Percentiles rank a stretch among this genome's conserved stretches.
phyloP scores from a whole-genome alignment of 2,113 vertebrate genomes.

The Melierax canorus region DNA sequence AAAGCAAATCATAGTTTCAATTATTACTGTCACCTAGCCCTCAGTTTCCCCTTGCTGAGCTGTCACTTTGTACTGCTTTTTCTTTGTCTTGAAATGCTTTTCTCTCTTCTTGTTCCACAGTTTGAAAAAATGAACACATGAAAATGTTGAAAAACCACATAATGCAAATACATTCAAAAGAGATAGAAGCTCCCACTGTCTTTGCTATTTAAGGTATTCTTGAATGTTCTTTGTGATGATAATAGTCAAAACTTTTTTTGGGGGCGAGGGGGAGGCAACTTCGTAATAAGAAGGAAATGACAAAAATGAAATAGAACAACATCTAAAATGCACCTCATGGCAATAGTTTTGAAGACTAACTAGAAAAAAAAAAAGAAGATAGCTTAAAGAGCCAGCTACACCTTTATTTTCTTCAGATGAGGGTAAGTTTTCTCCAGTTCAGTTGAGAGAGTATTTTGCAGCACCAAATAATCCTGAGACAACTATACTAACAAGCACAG shows the following conservation, averaged over 20 bases:
- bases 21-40: not conserved
- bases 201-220: not conserved
- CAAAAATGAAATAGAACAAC: not conserved
- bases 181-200: not conserved
- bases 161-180: slow-evolving; percentile 5
- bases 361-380: not conserved
- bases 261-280: no score
- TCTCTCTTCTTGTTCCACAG: not conserved
- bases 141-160: not conserved
- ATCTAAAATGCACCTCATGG: not conserved
- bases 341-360: not conserved
- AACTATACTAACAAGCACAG: not conserved
- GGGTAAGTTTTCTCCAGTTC: not conserved
- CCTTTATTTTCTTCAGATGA: not conserved
- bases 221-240: not conserved
- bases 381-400: not conserved
- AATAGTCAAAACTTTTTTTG: not conserved
- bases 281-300: not conserved
- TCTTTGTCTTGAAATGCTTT: not conserved
- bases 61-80: not conserved
- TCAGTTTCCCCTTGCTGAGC: not conserved
- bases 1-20: not conserved
- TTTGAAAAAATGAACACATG: not conserved
- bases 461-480: not conserved
- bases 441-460: not conserved